A percentile compares a stretch with the other conserved stretches of the same genome.
Evolutionary conservation across 1,140 invertebrate species (phyloP).

Genomic region (Neotoxoptera formosana): DNA sequence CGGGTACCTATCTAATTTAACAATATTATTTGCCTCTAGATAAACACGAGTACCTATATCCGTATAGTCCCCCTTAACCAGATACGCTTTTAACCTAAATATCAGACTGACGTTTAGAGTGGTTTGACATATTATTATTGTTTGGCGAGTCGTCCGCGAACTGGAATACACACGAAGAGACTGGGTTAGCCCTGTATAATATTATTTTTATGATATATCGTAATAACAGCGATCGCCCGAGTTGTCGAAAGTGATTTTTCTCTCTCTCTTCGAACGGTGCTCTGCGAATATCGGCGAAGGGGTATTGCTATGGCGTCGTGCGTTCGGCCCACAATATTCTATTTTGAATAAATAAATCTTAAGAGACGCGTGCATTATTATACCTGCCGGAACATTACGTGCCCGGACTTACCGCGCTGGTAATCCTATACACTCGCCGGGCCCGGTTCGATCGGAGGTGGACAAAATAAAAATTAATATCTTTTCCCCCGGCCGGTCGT

Average conservation of each 20-base stretch:
- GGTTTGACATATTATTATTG: neutral
- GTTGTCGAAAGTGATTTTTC: neutral
- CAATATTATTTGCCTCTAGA: neutral
- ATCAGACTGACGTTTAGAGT: neutral
- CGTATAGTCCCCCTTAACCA: neutral
- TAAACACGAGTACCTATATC: neutral
- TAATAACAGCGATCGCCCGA: neutral
- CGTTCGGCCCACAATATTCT: neutral
- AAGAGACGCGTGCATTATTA: neutral
- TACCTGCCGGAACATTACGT: neutral
- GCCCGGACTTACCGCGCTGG: neutral
- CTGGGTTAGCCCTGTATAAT: neutral
- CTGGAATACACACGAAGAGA: neutral
- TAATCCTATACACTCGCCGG: neutral
- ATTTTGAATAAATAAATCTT: constrained; percentile 4
- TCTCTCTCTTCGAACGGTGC: neutral
- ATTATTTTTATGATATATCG: neutral
- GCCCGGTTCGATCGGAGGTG: neutral
- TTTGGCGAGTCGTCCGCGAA: neutral
- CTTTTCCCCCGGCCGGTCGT: neutral
- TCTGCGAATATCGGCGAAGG: neutral
- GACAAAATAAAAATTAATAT: neutral
- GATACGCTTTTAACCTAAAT: neutral
- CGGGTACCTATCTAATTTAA: neutral
- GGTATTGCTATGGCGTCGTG: neutral